Percentiles rank a stretch among this genome's conserved stretches.
phyloP scores from a whole-genome alignment of 1,140 invertebrate species.

The Drosophila sp. region DNA sequence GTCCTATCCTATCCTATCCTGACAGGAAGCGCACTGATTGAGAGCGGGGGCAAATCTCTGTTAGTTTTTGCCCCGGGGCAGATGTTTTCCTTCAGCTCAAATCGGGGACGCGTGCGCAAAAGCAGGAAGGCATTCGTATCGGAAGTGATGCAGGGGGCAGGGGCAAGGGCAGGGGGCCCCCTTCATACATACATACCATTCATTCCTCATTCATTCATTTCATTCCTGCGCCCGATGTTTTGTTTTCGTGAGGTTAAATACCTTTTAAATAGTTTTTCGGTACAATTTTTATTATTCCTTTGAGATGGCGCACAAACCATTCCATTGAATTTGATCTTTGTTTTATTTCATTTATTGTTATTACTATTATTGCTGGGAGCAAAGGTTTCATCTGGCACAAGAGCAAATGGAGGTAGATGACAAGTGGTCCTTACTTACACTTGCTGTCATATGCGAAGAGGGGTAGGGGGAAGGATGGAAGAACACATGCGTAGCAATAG shows the following conservation, averaged over 20 bases:
- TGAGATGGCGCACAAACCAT: not conserved
- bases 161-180: not conserved
- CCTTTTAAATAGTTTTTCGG: slow-evolving; percentile 18
- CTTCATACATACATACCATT: not conserved
- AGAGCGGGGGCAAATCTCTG: slow-evolving; percentile 64
- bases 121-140: slow-evolving; percentile 38
- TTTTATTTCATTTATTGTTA: slow-evolving; percentile 46
- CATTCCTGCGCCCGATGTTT: slow-evolving; percentile 6
- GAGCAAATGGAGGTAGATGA: slow-evolving; percentile 17
- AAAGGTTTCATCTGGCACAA: not conserved
- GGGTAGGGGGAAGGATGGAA: too few species aligned
- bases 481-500: too few species aligned
- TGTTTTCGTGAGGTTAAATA: slow-evolving; percentile 26
- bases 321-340: slow-evolving; percentile 44
- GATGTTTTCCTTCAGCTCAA: slow-evolving; percentile 57
- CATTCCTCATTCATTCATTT: not conserved
- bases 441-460: not conserved
- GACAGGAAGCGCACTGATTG: slow-evolving; percentile 79
- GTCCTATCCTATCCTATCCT: slow-evolving; percentile 38
- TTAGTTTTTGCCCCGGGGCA: slow-evolving; percentile 55
- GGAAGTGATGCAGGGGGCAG: slow-evolving; percentile 45
- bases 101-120: slow-evolving; percentile 60
- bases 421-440: slow-evolving; percentile 29
- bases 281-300: slow-evolving; percentile 41
- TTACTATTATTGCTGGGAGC: not conserved